Evolutionary conservation across 2,113 vertebrate species (phyloP), one percentile per base, ranked within the genome.

Genomic region (Chloebia gouldiae): DNA sequence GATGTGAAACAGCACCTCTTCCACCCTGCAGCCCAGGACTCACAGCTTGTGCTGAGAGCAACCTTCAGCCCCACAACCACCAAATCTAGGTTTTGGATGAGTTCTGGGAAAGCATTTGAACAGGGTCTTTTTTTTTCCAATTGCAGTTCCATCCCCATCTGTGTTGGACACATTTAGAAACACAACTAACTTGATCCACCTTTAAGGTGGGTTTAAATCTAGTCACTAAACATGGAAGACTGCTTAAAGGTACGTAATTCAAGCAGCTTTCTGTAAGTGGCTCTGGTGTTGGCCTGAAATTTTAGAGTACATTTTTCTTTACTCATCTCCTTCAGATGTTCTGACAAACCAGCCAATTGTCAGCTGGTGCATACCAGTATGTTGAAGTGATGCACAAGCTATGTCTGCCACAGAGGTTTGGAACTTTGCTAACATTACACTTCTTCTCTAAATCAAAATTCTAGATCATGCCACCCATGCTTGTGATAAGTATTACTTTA

Each of bases 351-450:
- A 70, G 15, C 17, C 63, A 37, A 24, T 25, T 47, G 8, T 63
- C 59, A 88, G 21, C 11, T 31, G n/a, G 17, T 7, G 13, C 0
- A 0, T 33, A 49, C 33, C 57, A 79, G 1, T 0, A 15, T 0
- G 4, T 0, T 76, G 39, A 90, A 90, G 25, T 11, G 54, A 59
- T 45, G n/a, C 50, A 51, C 6, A 61, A n/a, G 27, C 11, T 90
- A 23, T 39, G 21, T 30, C n/a, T 65, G 60, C 25, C 57, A 80
- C 30, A 59, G 27, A 61, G 30, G 13, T 60, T 59, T 59, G 75
- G 54, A 56, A 66, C 22, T 64, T 66, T 8, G 23, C 27, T 51
- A 54, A 25, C 17, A 47, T 9, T 78, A 30, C 5, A 23, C 25
- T 64, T 88, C 68, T 71, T 71, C 33, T 71, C 65, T 51, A 88